Conservation (phyloP, 1,140 invertebrate species). For the Pseudoatta argentina region DNA sequence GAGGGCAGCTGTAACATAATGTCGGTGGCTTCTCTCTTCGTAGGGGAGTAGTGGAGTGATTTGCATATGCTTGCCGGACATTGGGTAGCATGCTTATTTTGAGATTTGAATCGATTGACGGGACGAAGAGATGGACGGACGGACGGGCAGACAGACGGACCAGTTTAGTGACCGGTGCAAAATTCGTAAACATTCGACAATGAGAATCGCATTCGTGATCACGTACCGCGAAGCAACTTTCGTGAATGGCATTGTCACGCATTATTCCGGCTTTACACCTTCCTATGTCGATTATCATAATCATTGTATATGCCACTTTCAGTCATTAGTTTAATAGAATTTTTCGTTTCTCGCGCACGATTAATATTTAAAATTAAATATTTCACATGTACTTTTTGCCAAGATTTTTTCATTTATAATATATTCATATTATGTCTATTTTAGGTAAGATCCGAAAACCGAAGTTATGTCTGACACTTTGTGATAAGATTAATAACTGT, state of each 20-base stretch:
- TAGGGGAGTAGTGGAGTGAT: conserved; percentile 68
- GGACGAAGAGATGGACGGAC: not conserved
- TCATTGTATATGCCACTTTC: conserved; percentile 27
- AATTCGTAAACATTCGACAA: conserved; percentile 53
- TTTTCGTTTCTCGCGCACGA: not conserved
- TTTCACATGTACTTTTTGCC: not conserved
- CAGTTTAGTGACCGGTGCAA: conserved; percentile 51
- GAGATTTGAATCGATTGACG: conserved; percentile 74
- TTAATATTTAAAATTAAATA: not conserved
- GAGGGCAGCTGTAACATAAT: conserved; percentile 63
- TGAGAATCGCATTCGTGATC: conserved; percentile 50
- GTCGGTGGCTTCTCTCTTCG: conserved; percentile 44
- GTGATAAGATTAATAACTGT: not conserved
- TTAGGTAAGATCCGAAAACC: not conserved
- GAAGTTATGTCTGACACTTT: not conserved
- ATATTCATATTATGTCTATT: not conserved
- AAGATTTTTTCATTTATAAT: not conserved
- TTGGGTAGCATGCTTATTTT: conserved; percentile 81
- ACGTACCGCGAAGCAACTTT: conserved; percentile 63
- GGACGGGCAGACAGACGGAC: conserved; percentile 6
- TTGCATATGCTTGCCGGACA: conserved; percentile 77
- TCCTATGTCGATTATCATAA: conserved; percentile 27
- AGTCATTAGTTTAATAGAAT: conserved; percentile 5
- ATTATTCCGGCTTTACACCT: conserved; percentile 53
- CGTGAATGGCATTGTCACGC: conserved; percentile 38